Evolutionary conservation across 2,888 invertebrate genomes (phyloP), one percentile per base, ranked within the genome.

Genomic region (Chymomyza amoena): DNA sequence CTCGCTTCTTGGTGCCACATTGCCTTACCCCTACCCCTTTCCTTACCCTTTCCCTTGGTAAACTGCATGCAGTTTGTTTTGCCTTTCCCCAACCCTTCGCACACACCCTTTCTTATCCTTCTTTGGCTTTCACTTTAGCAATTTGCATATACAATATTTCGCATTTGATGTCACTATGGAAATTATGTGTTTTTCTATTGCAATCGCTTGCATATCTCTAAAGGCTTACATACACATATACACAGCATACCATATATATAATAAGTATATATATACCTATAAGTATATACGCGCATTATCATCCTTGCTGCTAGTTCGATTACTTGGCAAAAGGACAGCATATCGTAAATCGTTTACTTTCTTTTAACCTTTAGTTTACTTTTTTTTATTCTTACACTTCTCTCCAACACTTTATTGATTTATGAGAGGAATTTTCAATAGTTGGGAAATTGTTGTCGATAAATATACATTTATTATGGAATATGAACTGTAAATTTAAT

Each of bases 401-500:
- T 32, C 7, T 32, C 32, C 32, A 32, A 54, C 16, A 16, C 3
- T 73, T 63, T 61, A 74, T 76, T 79, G 75, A 83, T 84, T 81
- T 82, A 83, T 70, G 71, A 45, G 25, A 32, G 63, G 63, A 45
- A 75, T 66, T 84, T 73, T 73, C 72, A 79, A 80, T 82, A 82
- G 79, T 76, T 69, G 45, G 77, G 76, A 83, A 82, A 81, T 75
- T 67, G 70, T 69, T 75, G 61, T 60, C 78, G 25, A 83, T 79
- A 75, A 70, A 81, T 80, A 54, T 18, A 57, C 57, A 64, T 67
- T 69, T 70, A 68, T 68, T 18, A 57, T 72, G 61, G 69, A 63
- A 68, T 75, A 69, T 60, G 28, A 39, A 69, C 50, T 67, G 52
- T 25, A 79, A 70, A 79, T 78, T 79, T 64, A 76, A 70, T 15